Evolutionary conservation across 2,113 vertebrate species (phyloP), one percentile per base, ranked within the genome.

Genomic region (Gila orcuttii): DNA sequence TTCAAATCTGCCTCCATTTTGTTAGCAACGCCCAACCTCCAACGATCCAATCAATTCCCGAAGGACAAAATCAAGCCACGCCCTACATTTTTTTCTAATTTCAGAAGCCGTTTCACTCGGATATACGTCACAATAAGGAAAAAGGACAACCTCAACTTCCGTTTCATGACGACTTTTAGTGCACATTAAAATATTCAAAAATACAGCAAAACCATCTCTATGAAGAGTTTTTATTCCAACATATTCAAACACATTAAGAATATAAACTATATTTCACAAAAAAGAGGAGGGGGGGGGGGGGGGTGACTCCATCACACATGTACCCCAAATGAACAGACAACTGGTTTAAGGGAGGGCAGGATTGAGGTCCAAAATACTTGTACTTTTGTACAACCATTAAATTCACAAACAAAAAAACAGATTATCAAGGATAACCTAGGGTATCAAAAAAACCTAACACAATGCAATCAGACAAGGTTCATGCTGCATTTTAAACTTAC

Each of bases 391-490:
- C 31, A 68, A 33, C 15, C 15, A 9, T 68, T 28, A 28, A 28
- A 28, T 28, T 28, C 28, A 28, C 28, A 28, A 28, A 33, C 10
- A 36, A 39, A 39, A 39, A 7, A 7, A 7, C 6, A 39, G 39
- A 39, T 39, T 7, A 39, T 39, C 60, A 64, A 13, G 2, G 28
- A 33, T 33, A 66, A 31, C 17, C 66, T 36, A 7, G 17, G 31
- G 17, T 69, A 36, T 13, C 19, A n/a, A 73, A 36, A 73, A 73
- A 45, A 45, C 36, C 69, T 42, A n/a, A 36, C 52, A 55, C 47
- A 60, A 79, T 62, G 55, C 69, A 73, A 74, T 74, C 57, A 79
- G 55, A 17, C 78, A 62, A 79, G 57, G 23, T 25, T 77, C 45
- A 31, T 31, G 64, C 19, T 33, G 64, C 0, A 9, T 77, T 79